These are phyloP conservation scores for Spilosoma lubricipeda DNA, from an alignment of 2,888 invertebrate genomes.

Conservation along the genomic window DNA sequence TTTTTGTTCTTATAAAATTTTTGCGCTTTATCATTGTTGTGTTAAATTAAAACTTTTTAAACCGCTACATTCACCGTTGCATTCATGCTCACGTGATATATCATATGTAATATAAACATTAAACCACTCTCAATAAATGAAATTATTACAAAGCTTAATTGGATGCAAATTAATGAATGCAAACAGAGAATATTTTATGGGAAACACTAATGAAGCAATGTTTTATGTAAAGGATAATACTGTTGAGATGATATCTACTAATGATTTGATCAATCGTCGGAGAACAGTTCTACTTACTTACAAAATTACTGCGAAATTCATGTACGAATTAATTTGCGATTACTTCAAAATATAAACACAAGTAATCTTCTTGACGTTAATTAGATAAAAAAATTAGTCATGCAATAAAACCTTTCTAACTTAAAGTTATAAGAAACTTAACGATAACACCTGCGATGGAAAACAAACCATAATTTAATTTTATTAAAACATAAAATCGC, in stretches of 20 bases:
- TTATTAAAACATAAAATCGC: not conserved
- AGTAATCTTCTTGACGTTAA: conserved; percentile 3
- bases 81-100: not conserved
- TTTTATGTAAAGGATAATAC: not conserved
- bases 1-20: too few species aligned
- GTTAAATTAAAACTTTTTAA: not conserved
- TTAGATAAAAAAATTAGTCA: conserved; percentile 5
- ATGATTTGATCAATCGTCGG: not conserved
- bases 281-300: conserved; percentile 6
- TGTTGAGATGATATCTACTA: not conserved
- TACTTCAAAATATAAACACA: conserved; percentile 6
- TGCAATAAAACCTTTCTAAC: conserved; percentile 1
- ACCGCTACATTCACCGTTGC: not conserved
- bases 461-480: not conserved
- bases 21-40: not conserved
- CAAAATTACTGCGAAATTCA: not conserved
- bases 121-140: not conserved
- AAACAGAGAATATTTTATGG: not conserved
- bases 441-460: not conserved
- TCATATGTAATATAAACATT: not conserved
- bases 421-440: not conserved
- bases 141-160: not conserved
- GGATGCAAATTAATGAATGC: not conserved
- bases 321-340: not conserved
- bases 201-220: not conserved